Evolutionary conservation across 2,113 vertebrate species (phyloP).

Genomic region (Triplophysa siluroides): DNA sequence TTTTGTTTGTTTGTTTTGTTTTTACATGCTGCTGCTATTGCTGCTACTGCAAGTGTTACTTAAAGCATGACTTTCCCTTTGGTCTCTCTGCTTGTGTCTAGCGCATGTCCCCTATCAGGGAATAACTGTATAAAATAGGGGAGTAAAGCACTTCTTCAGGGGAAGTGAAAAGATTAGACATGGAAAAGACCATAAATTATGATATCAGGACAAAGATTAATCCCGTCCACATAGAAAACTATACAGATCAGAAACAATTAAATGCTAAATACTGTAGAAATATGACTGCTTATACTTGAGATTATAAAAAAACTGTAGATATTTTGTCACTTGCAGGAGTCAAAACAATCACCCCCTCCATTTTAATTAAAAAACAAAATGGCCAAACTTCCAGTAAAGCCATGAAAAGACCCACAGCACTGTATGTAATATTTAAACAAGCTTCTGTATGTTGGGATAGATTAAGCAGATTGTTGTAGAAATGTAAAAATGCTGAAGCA

Average conservation of each 20-base stretch:
- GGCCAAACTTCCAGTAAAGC: neutral
- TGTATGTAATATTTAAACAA: slow-evolving; percentile 23
- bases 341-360: neutral
- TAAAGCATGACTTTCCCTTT: slow-evolving; percentile 70
- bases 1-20: neutral
- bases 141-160: neutral
- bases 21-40: slow-evolving; percentile 64
- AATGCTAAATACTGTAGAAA: slow-evolving; percentile 5
- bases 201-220: slow-evolving; percentile 10
- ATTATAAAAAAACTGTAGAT: neutral
- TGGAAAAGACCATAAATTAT: slow-evolving; percentile 8
- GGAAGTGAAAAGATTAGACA: neutral
- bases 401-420: neutral
- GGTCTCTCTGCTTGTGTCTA: slow-evolving; percentile 52
- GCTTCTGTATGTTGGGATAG: neutral
- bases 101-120: slow-evolving; percentile 44
- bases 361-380: neutral
- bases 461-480: neutral
- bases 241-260: neutral
- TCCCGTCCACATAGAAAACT: neutral
- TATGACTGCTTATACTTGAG: neutral
- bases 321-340: neutral
- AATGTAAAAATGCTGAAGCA: neutral
- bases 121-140: slow-evolving; percentile 18
- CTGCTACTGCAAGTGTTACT: slow-evolving; percentile 80